Percentiles rank a stretch among this genome's conserved stretches.
phyloP scores from a whole-genome alignment of 2,797 vertebrate genomes.

The Macropus fuliginosus region DNA sequence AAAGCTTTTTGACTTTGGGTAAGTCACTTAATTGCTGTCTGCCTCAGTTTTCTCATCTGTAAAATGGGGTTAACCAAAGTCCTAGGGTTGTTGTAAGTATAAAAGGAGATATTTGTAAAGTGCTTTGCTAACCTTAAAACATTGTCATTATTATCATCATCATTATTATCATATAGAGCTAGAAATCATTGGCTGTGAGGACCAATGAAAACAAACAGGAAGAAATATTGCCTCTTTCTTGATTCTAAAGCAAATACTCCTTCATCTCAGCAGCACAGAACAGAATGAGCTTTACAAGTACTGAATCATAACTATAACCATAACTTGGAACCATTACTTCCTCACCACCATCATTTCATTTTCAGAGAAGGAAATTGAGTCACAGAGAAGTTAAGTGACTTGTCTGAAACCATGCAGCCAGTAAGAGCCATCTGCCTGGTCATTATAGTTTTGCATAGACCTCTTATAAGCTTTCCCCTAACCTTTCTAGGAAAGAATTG shows the following conservation, averaged over 20 bases:
- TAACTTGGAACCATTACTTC: not conserved
- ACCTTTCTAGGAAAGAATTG: not conserved
- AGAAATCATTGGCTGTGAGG: not conserved
- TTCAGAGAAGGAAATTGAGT: not conserved
- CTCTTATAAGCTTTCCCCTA: not conserved
- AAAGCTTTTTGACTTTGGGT: not conserved
- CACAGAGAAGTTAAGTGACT: not conserved
- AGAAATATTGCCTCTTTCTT: not conserved
- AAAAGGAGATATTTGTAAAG: not conserved
- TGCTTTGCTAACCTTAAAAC: not conserved
- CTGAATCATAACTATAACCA: not conserved
- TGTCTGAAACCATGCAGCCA: not conserved
- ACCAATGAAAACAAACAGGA: not conserved
- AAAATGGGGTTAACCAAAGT: not conserved
- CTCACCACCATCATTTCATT: not conserved
- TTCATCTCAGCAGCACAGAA: not conserved
- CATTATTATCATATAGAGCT: not conserved
- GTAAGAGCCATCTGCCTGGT: not conserved
- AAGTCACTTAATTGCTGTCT: not conserved
- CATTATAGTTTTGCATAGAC: not conserved
- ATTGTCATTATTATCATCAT: not conserved
- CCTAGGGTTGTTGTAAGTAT: not conserved
- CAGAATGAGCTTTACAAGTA: not conserved
- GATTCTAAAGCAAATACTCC: not conserved
- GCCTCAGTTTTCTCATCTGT: not conserved